These are phyloP conservation scores for Phortica magna DNA, from an alignment of 2,888 invertebrate species.

Conservation along the genomic window DNA sequence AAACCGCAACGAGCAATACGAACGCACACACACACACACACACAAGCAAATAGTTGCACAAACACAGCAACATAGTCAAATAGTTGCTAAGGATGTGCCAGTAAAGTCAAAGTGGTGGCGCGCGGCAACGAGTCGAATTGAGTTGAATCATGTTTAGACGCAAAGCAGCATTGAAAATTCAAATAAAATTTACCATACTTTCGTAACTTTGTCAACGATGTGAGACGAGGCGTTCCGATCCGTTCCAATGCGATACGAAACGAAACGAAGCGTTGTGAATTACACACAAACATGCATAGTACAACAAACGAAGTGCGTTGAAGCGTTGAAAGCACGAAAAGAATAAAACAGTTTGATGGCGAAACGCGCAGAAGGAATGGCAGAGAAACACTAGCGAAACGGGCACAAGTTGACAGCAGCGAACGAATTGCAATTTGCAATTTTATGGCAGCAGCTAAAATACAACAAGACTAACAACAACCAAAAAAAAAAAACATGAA, in stretches of 20 bases:
- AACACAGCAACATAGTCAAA: slow-evolving; percentile 14
- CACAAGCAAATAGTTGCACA: slow-evolving; percentile 36
- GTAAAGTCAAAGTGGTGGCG: neutral
- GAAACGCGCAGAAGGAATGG: slow-evolving; percentile 24
- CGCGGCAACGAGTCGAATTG: neutral
- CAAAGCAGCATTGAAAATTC: slow-evolving; percentile 62
- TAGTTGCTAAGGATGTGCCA: slow-evolving; percentile 5
- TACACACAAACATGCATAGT: too few relatives aligned
- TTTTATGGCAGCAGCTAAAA: slow-evolving; percentile 64
- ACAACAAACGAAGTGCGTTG: slow-evolving; percentile 18
- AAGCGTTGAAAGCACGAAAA: neutral
- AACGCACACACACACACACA: slow-evolving; percentile 32
- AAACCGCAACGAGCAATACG: slow-evolving; percentile 59
- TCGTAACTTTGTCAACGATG: slow-evolving; percentile 72
- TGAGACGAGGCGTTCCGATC: slow-evolving; percentile 44
- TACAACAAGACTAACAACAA: slow-evolving; percentile 36
- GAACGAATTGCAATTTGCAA: slow-evolving; percentile 72
- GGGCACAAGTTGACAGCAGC: slow-evolving; percentile 46
- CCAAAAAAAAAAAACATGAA: slow-evolving; percentile 36
- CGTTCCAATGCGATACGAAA: slow-evolving; percentile 55
- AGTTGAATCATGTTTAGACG: neutral
- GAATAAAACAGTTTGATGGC: neutral
- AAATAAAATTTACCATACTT: slow-evolving; percentile 70
- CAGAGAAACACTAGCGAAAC: slow-evolving; percentile 23
- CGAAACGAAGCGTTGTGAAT: slow-evolving; percentile 18